phyloP scores from a whole-genome alignment of 2,888 invertebrate species.

The Phyllotreta cruciferae region DNA sequence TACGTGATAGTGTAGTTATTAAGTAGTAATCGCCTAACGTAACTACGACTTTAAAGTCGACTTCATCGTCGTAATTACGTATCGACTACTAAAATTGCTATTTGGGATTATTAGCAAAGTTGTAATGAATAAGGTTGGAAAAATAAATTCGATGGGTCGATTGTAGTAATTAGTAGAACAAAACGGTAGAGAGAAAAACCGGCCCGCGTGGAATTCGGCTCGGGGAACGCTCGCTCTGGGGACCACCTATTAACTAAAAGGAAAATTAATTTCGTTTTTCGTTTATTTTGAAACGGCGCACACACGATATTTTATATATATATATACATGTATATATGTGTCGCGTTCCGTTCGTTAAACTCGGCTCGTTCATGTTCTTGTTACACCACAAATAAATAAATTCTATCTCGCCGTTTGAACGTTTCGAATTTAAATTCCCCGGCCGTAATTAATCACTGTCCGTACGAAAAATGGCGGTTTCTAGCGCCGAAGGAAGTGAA shows the following conservation, averaged over 20 bases:
- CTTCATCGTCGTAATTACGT: too few species aligned
- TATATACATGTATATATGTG: too few species aligned
- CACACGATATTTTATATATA: slow-evolving; percentile 4
- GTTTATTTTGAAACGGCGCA: slow-evolving; percentile 34
- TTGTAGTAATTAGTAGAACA: too few species aligned
- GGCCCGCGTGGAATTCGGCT: neutral
- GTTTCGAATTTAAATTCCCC: slow-evolving; percentile 11
- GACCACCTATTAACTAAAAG: slow-evolving; percentile 40
- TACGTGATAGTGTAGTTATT: too few species aligned
- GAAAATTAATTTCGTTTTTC: slow-evolving; percentile 32
- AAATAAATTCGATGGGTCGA: too few species aligned
- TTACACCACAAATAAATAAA: slow-evolving; percentile 7
- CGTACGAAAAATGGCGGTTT: neutral
- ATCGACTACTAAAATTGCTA: too few species aligned
- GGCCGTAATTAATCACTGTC: slow-evolving; percentile 11
- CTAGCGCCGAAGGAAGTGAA: neutral
- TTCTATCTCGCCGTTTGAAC: neutral
- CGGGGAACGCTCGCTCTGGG: slow-evolving; percentile 33
- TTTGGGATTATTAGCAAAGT: too few species aligned
- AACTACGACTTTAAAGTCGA: too few species aligned
- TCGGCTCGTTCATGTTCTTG: slow-evolving; percentile 4
- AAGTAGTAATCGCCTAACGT: too few species aligned
- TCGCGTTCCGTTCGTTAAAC: slow-evolving; percentile 5
- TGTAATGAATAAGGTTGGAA: too few species aligned
- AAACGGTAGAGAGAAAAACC: too few species aligned